These are phyloP conservation scores for Luffia ferchaultella DNA, from an alignment of 2,888 invertebrate species.

Conservation along the genomic window DNA sequence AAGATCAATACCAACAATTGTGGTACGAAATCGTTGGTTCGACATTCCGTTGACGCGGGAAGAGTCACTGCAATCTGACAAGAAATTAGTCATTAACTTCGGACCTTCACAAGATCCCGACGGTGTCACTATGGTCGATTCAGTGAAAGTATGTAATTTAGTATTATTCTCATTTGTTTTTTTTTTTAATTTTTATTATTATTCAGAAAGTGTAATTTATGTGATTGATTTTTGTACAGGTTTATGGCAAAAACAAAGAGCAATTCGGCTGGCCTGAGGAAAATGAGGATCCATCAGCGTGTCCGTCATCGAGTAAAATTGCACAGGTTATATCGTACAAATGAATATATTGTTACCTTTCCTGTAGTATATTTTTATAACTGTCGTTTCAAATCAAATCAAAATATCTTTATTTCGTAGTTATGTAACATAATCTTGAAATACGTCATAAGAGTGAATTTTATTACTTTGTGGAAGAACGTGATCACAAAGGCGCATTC, in stretches of 20 bases:
- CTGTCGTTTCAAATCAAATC: no score
- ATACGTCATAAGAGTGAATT: no score
- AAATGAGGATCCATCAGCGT: slow-evolving; percentile 75
- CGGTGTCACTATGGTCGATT: slow-evolving; percentile 92
- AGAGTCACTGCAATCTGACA: slow-evolving; percentile 91
- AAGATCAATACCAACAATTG: slow-evolving; percentile 74
- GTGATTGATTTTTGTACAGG: slow-evolving; percentile 54
- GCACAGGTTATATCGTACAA: slow-evolving; percentile 31
- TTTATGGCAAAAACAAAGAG: slow-evolving; percentile 94
- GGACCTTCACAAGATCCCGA: slow-evolving; percentile 88
- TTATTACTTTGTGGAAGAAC: no score
- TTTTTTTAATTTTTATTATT: not conserved
- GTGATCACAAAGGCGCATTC: no score
- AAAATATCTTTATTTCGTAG: no score
- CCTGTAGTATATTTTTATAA: no score
- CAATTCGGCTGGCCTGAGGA: slow-evolving; percentile 98
- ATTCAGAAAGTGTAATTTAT: no score
- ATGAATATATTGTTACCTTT: no score
- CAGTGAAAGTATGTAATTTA: slow-evolving; percentile 77
- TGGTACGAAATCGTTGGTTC: slow-evolving; percentile 89
- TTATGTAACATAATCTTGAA: no score
- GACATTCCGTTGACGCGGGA: slow-evolving; percentile 95
- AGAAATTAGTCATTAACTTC: slow-evolving; percentile 84
- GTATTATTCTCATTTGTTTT: not conserved
- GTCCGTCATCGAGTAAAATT: slow-evolving; percentile 51